phyloP scores from a whole-genome alignment of 2,797 vertebrate species.

The Melanotaenia trifasciata region DNA sequence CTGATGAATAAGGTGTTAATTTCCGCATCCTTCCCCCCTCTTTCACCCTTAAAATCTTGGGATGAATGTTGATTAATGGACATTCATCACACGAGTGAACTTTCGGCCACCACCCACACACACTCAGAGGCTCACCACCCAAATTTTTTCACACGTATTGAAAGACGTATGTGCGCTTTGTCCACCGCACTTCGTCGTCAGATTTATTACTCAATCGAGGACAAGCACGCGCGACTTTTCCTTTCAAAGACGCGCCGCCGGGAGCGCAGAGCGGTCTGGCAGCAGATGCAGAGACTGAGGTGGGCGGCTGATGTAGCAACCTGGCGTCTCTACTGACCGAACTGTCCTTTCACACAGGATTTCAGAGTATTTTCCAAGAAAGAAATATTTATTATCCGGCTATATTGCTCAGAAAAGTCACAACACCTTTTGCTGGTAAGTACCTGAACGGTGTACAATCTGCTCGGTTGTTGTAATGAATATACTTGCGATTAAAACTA shows the following conservation, averaged over 20 bases:
- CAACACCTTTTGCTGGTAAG: constrained; percentile 39
- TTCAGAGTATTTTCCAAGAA: not conserved
- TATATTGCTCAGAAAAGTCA: not conserved
- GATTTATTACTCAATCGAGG: constrained; percentile 7
- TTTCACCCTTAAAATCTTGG: too few species aligned
- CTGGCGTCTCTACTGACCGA: not conserved
- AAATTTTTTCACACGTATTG: not conserved
- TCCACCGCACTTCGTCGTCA: constrained; percentile 5
- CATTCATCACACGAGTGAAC: constrained; percentile 10
- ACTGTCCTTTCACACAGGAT: not conserved
- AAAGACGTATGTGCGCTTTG: not conserved
- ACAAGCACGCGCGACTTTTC: constrained; percentile 52
- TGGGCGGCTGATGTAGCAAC: constrained; percentile 12
- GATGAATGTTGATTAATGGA: not conserved
- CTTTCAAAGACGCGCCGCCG: not conserved
- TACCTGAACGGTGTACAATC: not conserved
- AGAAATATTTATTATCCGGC: not conserved
- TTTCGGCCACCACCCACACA: constrained; percentile 2
- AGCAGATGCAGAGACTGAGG: not conserved
- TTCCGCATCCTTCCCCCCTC: not conserved
- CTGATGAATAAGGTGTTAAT: not conserved
- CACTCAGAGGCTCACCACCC: not conserved
- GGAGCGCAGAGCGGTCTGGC: constrained; percentile 11
- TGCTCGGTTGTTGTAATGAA: not conserved
- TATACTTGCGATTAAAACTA: not conserved